Evolutionary conservation across 2,888 invertebrate species (phyloP), one percentile per base, ranked within the genome.

Genomic region (Glyphotaelius pellucidus): DNA sequence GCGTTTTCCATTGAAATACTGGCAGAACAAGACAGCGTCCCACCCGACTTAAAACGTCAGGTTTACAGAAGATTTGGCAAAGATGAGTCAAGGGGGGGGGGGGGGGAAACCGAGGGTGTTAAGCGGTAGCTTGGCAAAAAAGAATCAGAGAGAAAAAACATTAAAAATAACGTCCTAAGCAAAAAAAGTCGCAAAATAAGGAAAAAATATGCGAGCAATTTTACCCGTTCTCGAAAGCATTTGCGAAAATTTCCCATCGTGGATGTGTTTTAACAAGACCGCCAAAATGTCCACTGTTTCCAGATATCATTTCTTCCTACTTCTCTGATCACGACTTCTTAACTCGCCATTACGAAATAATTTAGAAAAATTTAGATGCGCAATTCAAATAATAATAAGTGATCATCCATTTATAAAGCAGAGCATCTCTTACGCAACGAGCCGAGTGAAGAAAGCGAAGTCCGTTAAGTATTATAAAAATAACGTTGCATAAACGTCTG

Each of bases 351-450:
- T 47, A 47, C 15, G 47, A 47, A 47, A 47, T 47, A 47, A 47
- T 14, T 15, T 47, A 3, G 11, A 47, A 47, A 47, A 14, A 47
- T 3, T 47, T 14, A 47, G 7, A 67, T n/a, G 7, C 25, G 7
- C 25, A 67, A 67, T 67, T 25, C 25, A 25, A 67, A 67, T 67
- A 67, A 67, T 67, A 67, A 67, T 25, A 67, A n/a, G 67, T 67
- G 67, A 25, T 67, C 25, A 67, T 25, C 25, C 67, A 67, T 67
- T 67, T 25, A 7, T 9, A 25, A 25, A 67, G 25, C 31, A 31
- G 89, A 89, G 47, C 89, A 31, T 79, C 89, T 32, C 80, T 31
- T 52, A 88, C n/a, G 35, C 14, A 38, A 85, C 85, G n/a, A 38
- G 42, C n/a, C 85, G 3, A 85, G 47, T 42, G 32, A 86, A 47